Evolutionary conservation across 2,888 invertebrate species (phyloP), one percentile per base, ranked within the genome.

Genomic region (Habrosyne pyritoides): DNA sequence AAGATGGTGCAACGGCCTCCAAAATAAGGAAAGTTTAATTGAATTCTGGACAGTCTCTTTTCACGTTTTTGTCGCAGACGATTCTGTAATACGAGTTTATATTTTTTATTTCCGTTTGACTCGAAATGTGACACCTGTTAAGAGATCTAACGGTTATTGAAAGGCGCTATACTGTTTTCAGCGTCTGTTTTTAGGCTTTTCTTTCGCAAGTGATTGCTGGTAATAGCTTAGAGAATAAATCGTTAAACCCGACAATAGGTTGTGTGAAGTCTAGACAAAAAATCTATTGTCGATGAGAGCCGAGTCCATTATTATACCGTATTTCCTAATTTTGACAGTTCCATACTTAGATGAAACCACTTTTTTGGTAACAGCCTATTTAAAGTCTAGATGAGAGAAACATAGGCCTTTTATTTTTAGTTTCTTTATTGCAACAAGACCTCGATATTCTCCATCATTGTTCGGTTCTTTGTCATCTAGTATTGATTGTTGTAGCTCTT

Each of bases 11-110:
- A 86, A 79, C 77, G 80, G 78, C 86, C 87, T 82, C 78, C 48
- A 72, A 79, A 84, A 81, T 84, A 83, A 79, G 76, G 81, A 73
- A 79, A 83, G 76, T 79, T 80, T 90, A 90, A 91, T 91, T 90
- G 88, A 90, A 90, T 89, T 87, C 79, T 69, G 77, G 81, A 77
- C 77, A 76, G 71, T 78, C 79, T 83, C 83, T 83, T 83, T 73
- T 69, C 56, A 50, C 60, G 59, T 80, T 82, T 72, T 81, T 74
- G 68, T 64, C 54, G 63, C 60, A 63, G 67, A 71, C 71, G 70
- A 66, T 68, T 74, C 71, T 71, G 67, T 69, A 69, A 50, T 21
- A 21, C 26, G 30, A 50, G 75, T 69, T 73, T 68, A 69, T 71
- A 64, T 72, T 71, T 75, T 75, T 81, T 77, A 67, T 71, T 81